Percentiles rank a stretch among this genome's conserved stretches.
Conservation (phyloP, 2,888 invertebrate species). For the Drosophila testacea region DNA sequence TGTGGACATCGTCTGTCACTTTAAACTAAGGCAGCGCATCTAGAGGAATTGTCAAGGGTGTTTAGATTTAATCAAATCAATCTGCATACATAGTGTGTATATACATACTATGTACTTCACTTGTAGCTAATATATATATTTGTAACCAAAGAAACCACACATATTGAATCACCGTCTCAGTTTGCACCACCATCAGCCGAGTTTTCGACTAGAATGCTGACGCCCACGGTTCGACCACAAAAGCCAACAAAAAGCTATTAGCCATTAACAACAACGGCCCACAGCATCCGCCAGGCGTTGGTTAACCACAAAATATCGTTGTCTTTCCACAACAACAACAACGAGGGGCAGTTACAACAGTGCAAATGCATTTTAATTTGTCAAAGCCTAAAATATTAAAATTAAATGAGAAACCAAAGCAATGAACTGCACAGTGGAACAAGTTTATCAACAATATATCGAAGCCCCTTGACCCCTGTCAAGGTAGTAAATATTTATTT, state of each 20-base stretch:
- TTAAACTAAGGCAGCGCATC: slow-evolving; percentile 29
- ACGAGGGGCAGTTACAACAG: slow-evolving; percentile 65
- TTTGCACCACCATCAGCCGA: slow-evolving; percentile 9
- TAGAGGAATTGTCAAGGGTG: background rate
- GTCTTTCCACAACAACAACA: slow-evolving; percentile 39
- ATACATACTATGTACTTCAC: background rate
- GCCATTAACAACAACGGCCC: slow-evolving; percentile 79
- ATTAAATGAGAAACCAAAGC: slow-evolving; percentile 79
- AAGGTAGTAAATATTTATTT: slow-evolving; percentile 7
- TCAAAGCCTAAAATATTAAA: slow-evolving; percentile 80
- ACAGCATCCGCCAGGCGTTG: slow-evolving; percentile 78
- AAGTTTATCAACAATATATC: slow-evolving; percentile 2
- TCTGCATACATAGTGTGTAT: background rate
- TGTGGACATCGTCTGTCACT: slow-evolving; percentile 28
- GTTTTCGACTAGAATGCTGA: slow-evolving; percentile 44
- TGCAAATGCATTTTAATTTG: slow-evolving; percentile 82
- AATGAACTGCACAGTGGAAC: slow-evolving; percentile 64
- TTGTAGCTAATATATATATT: slow-evolving; percentile 27
- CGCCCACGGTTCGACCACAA: slow-evolving; percentile 63
- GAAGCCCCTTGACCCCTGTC: slow-evolving; percentile 7
- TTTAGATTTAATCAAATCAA: slow-evolving; percentile 1
- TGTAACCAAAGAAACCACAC: slow-evolving; percentile 19
- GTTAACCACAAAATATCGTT: slow-evolving; percentile 79
- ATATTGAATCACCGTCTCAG: slow-evolving; percentile 30
- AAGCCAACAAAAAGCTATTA: slow-evolving; percentile 62